phyloP scores from a whole-genome alignment of 2,113 vertebrate species.

The Nansenia antarctica region DNA sequence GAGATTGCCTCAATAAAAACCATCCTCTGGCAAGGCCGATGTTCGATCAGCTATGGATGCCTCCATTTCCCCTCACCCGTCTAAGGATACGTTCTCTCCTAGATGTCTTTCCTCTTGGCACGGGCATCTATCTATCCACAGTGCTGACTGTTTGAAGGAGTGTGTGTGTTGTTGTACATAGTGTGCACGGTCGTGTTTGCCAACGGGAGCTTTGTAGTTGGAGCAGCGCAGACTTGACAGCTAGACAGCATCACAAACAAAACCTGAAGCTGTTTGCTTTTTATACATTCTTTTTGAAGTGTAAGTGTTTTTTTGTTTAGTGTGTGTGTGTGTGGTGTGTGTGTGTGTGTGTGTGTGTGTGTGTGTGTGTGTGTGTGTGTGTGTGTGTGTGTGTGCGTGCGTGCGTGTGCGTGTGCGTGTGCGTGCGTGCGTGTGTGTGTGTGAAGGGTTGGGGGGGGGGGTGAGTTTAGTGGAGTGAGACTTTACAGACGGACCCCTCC shows the following conservation, averaged over 20 bases:
- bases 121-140: slow-evolving; percentile 12
- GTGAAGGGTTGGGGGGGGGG: slow-evolving; percentile 20
- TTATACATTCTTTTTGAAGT: slow-evolving; percentile 54
- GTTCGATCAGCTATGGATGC: too few species aligned
- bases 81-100: not conserved
- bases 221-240: slow-evolving; percentile 57
- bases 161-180: slow-evolving; percentile 55
- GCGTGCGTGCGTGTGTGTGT: not conserved
- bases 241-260: slow-evolving; percentile 37
- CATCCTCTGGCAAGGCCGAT: too few species aligned
- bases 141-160: slow-evolving; percentile 49
- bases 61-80: not conserved
- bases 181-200: slow-evolving; percentile 51
- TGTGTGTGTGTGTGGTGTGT: not conserved
- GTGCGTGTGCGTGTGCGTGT: not conserved
- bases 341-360: not conserved
- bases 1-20: too few species aligned
- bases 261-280: slow-evolving; percentile 44
- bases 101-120: slow-evolving; percentile 11
- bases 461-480: slow-evolving; percentile 36
- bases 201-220: slow-evolving; percentile 55
- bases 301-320: slow-evolving; percentile 28
- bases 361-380: slow-evolving; percentile 36
- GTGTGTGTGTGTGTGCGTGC: not conserved
- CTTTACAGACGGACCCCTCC: slow-evolving; percentile 44